phyloP scores from a whole-genome alignment of 2,888 invertebrate species.

The Aplocera efformata region DNA sequence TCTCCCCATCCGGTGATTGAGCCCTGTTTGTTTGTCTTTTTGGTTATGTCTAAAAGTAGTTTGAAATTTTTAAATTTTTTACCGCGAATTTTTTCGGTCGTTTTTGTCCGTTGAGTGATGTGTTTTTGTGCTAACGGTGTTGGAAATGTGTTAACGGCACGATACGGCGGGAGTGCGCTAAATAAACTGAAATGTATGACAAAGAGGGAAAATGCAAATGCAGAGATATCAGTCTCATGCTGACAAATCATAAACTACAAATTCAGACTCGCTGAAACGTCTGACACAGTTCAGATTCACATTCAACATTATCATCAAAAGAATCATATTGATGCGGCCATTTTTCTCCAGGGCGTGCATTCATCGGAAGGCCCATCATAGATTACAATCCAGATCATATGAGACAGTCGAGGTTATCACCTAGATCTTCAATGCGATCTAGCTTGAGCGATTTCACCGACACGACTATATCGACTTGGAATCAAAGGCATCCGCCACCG shows the following conservation, averaged over 20 bases:
- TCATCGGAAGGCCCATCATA: constrained; percentile 67
- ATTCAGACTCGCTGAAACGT: neutral
- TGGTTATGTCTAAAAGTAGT: constrained; percentile 25
- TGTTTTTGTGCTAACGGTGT: constrained; percentile 70
- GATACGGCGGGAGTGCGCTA: constrained; percentile 51
- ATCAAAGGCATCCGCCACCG: constrained; percentile 55
- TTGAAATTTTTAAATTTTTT: constrained; percentile 20
- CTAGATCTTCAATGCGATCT: constrained; percentile 70
- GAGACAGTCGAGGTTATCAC: constrained; percentile 59
- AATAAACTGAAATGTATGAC: constrained; percentile 77
- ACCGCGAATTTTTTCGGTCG: constrained; percentile 26
- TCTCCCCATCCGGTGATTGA: constrained; percentile 55
- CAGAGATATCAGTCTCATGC: neutral
- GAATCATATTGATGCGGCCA: constrained; percentile 19
- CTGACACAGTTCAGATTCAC: no score
- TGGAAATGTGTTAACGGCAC: constrained; percentile 54
- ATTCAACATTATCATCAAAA: neutral
- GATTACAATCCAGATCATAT: constrained; percentile 72
- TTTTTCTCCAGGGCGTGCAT: constrained; percentile 59
- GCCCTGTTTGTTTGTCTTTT: constrained; percentile 24
- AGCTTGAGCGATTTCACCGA: constrained; percentile 77
- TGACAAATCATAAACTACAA: constrained; percentile 1
- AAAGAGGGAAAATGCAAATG: constrained; percentile 29
- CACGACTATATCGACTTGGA: constrained; percentile 75
- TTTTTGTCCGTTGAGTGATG: constrained; percentile 38